Conservation (phyloP, 2,888 invertebrate species). For the Apeira syringaria region DNA sequence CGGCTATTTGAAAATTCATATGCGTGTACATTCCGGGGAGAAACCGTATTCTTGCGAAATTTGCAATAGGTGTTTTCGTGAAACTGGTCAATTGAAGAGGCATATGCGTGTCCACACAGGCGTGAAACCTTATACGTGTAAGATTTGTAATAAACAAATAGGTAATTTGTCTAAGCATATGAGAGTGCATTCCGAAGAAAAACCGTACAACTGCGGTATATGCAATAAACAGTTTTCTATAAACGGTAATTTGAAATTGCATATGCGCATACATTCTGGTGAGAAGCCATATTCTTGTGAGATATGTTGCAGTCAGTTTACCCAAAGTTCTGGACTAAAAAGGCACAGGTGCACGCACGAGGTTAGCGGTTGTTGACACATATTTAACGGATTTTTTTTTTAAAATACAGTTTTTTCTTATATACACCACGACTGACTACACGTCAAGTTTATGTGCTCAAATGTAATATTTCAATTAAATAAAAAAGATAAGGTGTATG, state of each 20-base stretch:
- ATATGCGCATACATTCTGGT: slow-evolving; percentile 54
- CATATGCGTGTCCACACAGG: slow-evolving; percentile 68
- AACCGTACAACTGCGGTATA: slow-evolving; percentile 50
- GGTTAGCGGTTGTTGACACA: not conserved
- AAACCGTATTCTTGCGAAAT: slow-evolving; percentile 65
- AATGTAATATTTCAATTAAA: too few relatives aligned
- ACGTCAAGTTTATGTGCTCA: too few relatives aligned
- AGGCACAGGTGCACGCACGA: slow-evolving; percentile 50
- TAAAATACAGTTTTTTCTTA: too few relatives aligned
- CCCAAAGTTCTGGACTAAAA: slow-evolving; percentile 52
- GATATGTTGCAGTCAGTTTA: slow-evolving; percentile 49
- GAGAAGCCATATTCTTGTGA: slow-evolving; percentile 52
- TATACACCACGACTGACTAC: too few relatives aligned
- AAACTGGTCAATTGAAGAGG: slow-evolving; percentile 64
- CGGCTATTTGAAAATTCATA: slow-evolving; percentile 72
- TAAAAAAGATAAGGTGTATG: too few relatives aligned
- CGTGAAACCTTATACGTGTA: slow-evolving; percentile 66
- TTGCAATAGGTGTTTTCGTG: slow-evolving; percentile 64
- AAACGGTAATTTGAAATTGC: slow-evolving; percentile 54
- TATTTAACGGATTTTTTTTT: too few relatives aligned
- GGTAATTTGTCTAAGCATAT: slow-evolving; percentile 70
- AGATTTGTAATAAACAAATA: slow-evolving; percentile 71
- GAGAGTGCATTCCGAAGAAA: slow-evolving; percentile 60
- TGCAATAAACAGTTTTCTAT: slow-evolving; percentile 61
- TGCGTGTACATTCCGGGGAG: slow-evolving; percentile 68